Base-by-base conservation (phyloP, 2,888 invertebrate genomes). In the Rhagium mordax region DNA sequence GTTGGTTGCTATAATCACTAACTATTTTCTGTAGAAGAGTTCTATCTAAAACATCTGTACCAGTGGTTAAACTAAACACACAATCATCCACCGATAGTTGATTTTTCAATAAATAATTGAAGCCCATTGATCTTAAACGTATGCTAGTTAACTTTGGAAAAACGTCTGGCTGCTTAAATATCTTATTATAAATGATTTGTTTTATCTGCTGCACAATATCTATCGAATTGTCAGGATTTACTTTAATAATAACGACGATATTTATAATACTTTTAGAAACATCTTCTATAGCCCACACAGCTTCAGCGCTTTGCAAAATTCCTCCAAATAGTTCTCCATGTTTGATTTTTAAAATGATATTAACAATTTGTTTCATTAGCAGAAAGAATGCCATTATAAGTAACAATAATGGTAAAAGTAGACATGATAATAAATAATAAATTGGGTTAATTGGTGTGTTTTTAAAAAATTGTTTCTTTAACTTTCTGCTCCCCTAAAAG, bases 281-380 rank as follows among this genome's bases (percentile, higher is more conserved):
- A 3, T 89, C 85, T 33, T 91, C 90, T 20, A 90, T 78, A 29
- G 90, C 89, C 90, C 90, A 91, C 67, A 91, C 87, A 1, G 88
- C 88, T 78, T 91, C 91, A 7, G 89, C 88, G 51, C 91, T 91
- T 41, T 89, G 87, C 20, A 91, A 83, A 16, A 90, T 87, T 20
- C 88, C 87, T 3, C 84, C 87, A 76, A 89, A 91, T 71, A 86
- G 81, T 48, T 86, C 83, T 55, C 87, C 87, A 24, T 83, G 76
- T 61, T 73, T 79, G 74, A 51, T 77, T 68, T 74, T 74, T 80
- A 79, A 76, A 66, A 79, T 57, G 6, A 74, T 15, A 27, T 72
- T 20, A 5, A 83, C 75, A 4, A 79, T 60, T 20, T 61, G 29
- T 68, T 79, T 78, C 67, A 80, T 81, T 16, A 75, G 15, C 27